These are phyloP conservation scores for Limonius californicus DNA, from an alignment of 1,140 invertebrate genomes.

Conservation along the genomic window DNA sequence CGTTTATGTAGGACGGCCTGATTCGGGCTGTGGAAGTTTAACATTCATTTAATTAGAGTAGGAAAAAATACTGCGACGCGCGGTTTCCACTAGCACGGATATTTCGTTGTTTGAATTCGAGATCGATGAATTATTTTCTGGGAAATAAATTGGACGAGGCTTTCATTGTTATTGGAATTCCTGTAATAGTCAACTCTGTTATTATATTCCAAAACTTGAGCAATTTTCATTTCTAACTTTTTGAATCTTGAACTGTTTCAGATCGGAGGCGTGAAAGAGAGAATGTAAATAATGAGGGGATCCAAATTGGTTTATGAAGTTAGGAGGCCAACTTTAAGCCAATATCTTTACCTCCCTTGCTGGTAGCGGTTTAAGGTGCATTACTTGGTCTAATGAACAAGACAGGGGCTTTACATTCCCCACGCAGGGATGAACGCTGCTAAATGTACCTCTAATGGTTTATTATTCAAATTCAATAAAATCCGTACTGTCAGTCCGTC, in stretches of 20 bases:
- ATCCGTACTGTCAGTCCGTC: neutral
- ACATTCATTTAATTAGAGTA: neutral
- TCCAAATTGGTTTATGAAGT: constrained; percentile 13
- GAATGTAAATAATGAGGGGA: constrained; percentile 3
- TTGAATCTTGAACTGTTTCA: neutral
- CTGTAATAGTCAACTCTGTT: neutral
- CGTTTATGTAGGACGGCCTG: neutral
- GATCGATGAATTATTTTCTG: neutral
- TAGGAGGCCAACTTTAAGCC: neutral
- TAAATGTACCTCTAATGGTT: neutral
- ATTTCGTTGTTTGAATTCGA: neutral
- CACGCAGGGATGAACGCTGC: neutral
- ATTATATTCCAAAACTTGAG: neutral
- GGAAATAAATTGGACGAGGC: neutral
- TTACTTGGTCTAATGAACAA: constrained; percentile 14
- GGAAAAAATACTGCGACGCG: neutral
- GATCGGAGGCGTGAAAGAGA: neutral
- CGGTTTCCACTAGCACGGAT: neutral
- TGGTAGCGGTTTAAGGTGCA: constrained; percentile 5
- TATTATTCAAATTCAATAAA: constrained; percentile 13
- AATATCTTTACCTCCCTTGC: neutral
- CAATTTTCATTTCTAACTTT: neutral
- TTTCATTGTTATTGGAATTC: no score
- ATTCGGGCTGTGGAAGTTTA: neutral
- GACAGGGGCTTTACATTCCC: neutral